Evolutionary conservation across 2,797 vertebrate genomes (phyloP).

Genomic region (Gorsachius magnificus): DNA sequence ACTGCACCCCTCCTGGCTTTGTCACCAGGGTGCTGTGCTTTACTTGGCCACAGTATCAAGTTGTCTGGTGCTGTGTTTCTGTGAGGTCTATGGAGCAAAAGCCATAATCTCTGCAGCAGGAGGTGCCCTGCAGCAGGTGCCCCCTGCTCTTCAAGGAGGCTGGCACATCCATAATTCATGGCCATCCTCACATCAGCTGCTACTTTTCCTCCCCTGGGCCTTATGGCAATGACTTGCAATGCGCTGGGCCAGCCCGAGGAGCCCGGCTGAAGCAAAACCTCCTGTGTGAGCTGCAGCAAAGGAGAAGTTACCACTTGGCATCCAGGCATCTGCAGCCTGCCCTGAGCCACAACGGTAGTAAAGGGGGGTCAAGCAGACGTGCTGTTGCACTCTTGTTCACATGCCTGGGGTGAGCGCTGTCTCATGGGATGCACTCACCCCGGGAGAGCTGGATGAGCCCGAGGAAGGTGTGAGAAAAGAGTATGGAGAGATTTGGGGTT

Average conservation of each 20-base stretch:
- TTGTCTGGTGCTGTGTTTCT: neutral
- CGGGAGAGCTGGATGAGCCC: neutral
- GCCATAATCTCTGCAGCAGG: neutral
- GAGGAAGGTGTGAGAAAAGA: neutral
- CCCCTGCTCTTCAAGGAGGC: neutral
- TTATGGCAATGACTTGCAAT: neutral
- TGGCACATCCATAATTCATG: neutral
- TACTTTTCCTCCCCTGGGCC: neutral
- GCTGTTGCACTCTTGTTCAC: neutral
- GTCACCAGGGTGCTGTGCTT: neutral
- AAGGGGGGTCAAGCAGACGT: too few relatives aligned
- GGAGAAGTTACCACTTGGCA: rapidly evolving
- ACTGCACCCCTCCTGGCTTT: neutral
- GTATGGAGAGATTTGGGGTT: neutral
- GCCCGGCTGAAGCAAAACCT: neutral
- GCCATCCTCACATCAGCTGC: neutral
- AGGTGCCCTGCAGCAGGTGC: neutral
- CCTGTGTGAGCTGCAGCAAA: neutral
- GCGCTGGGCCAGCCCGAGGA: rapidly evolving
- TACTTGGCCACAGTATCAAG: rapidly evolving
- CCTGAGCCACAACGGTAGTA: rapidly evolving
- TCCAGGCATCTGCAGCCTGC: neutral
- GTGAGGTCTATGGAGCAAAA: neutral
- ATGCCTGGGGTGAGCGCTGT: neutral
- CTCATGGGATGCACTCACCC: rapidly evolving